Evolutionary conservation across 2,113 vertebrate genomes (phyloP), one percentile per base, ranked within the genome.

Genomic region (Cyprichromis sp.): DNA sequence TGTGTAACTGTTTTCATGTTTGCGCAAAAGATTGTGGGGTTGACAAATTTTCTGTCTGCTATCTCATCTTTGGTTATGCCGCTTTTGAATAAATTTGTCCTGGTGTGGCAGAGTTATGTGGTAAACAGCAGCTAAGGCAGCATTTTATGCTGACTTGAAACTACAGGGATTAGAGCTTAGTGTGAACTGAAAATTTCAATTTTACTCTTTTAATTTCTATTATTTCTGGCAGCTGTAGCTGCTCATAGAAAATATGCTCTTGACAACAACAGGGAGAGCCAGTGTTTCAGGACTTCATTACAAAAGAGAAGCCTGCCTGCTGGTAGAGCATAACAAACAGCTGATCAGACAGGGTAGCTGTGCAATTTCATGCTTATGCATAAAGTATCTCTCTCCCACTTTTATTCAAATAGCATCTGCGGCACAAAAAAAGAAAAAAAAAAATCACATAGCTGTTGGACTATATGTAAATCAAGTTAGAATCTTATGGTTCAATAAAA

Each of bases 171-270:
- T 16, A 36, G 38, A 85, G 52, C 80, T 24, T 79, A 81, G 40
- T 9, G 57, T 61, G 50, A 38, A 87, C 53, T 52, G 21, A 84
- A 89, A 88, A 82, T 13, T 86, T 91, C 12, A 36, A 2, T 55
- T 80, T 76, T 5, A 8, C 71, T 47, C 34, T 68, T 13, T 80
- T 82, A 57, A 38, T 86, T 87, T 86, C 19, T 19, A 71, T 47
- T 80, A 80, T 83, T 94, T 93, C 96, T 96, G 93, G 96, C 97
- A 98, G 97, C 97, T 97, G 97, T 89, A 88, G 89, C 93, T 76
- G 94, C 96, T 97, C 94, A 76, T 94, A 93, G 94, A 94, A 95
- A 96, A 95, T 93, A 92, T 93, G 92, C 90, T 86, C 91, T 91
- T 94, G 91, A 19, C 91, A 93, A 95, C 91, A 95, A 94, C 91